Evolutionary conservation across 1,140 invertebrate genomes (phyloP).

Genomic region (Leptinotarsa lineolata): DNA sequence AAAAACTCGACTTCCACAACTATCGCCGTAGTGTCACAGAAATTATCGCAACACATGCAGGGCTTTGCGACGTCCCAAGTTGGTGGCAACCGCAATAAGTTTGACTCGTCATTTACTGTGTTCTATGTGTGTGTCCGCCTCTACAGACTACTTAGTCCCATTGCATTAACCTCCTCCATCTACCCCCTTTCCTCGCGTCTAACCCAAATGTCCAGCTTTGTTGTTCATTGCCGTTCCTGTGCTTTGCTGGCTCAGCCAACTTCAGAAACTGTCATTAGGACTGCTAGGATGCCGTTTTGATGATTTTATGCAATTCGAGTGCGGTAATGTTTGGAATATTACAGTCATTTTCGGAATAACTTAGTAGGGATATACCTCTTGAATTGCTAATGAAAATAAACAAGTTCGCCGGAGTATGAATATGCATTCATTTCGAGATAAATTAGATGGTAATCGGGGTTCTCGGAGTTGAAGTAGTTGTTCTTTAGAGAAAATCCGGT

Average conservation of each 20-base stretch:
- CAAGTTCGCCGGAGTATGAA: not conserved
- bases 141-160: constrained; percentile 3
- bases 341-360: not conserved
- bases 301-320: constrained; percentile 17
- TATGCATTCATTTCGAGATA: not conserved
- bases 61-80: constrained; percentile 4
- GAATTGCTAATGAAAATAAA: constrained; percentile 4
- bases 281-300: constrained; percentile 13
- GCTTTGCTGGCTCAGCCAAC: constrained; percentile 4
- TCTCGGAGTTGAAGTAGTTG: not conserved
- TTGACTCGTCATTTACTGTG: constrained; percentile 17
- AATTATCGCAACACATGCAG: constrained; percentile 24
- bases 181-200: not conserved
- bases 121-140: constrained; percentile 11
- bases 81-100: constrained; percentile 21
- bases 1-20: not conserved
- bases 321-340: not conserved
- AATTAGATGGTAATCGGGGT: not conserved
- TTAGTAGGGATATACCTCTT: not conserved
- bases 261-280: constrained; percentile 16
- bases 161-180: not conserved
- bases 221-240: constrained; percentile 1
- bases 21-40: not conserved
- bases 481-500: not conserved
- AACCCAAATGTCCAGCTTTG: constrained; percentile 4